phyloP scores from a whole-genome alignment of 2,888 invertebrate genomes.

The Athalia rosae region DNA sequence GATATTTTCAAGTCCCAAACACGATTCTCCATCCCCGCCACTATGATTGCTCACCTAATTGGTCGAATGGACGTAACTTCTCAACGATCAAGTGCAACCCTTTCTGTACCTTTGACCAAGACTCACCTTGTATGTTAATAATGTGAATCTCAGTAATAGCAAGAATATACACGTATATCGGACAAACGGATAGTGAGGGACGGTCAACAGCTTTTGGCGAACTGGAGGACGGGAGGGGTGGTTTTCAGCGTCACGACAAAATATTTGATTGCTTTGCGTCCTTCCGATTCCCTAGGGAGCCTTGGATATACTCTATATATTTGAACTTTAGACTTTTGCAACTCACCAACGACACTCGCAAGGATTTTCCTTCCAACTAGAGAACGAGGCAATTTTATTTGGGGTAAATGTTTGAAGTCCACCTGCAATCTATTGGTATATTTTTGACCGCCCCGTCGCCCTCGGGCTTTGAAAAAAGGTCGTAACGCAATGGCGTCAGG shows the following conservation, averaged over 20 bases:
- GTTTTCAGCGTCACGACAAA: slow-evolving; percentile 33
- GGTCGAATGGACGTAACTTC: too few relatives aligned
- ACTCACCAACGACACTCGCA: slow-evolving; percentile 23
- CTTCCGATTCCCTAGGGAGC: slow-evolving; percentile 18
- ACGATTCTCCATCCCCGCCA: too few relatives aligned
- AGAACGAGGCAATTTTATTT: slow-evolving; percentile 30
- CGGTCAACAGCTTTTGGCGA: slow-evolving; percentile 9
- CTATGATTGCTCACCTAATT: too few relatives aligned
- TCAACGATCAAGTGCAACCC: too few relatives aligned
- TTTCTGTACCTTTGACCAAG: too few relatives aligned
- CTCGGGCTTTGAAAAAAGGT: slow-evolving; percentile 28
- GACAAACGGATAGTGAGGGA: background rate
- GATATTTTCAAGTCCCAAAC: too few relatives aligned
- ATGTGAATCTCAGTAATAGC: too few relatives aligned
- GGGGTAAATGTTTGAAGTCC: slow-evolving; percentile 35
- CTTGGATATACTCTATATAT: slow-evolving; percentile 6
- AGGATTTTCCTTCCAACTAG: slow-evolving; percentile 27
- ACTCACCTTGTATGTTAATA: too few relatives aligned
- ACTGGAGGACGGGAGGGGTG: slow-evolving; percentile 43
- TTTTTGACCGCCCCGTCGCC: slow-evolving; percentile 16
- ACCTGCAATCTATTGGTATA: slow-evolving; percentile 19
- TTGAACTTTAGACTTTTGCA: slow-evolving; percentile 11
- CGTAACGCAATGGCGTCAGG: slow-evolving; percentile 26
- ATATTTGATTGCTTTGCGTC: slow-evolving; percentile 38
- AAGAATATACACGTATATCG: background rate